Percentiles rank a stretch among this genome's conserved stretches.
Evolutionary conservation across 2,888 invertebrate genomes (phyloP).

Genomic region (Pterobdella sp.): DNA sequence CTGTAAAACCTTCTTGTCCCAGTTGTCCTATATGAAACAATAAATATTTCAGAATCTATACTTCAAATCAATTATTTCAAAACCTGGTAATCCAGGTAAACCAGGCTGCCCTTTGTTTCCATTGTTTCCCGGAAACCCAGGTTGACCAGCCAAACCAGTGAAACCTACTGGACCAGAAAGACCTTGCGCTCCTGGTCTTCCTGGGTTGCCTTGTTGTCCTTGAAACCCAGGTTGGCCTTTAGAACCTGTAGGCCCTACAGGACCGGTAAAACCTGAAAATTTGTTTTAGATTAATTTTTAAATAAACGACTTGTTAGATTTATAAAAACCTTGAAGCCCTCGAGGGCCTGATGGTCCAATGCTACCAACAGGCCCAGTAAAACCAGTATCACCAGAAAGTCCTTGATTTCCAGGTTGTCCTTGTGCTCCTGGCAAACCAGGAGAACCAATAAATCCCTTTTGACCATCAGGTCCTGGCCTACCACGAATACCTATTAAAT

Average conservation of each 20-base stretch:
- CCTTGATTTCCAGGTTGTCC: slow-evolving; percentile 47
- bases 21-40: not conserved
- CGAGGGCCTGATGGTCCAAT: slow-evolving; percentile 32
- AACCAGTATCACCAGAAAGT: slow-evolving; percentile 30
- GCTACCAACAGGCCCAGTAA: slow-evolving; percentile 30
- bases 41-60: not conserved
- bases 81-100: not conserved
- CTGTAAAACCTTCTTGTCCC: slow-evolving; percentile 29
- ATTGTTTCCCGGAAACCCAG: not conserved
- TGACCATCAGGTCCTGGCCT: slow-evolving; percentile 2
- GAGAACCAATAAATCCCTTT: slow-evolving; percentile 14
- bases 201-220: slow-evolving; percentile 25
- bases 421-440: slow-evolving; percentile 28
- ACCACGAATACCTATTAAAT: not conserved
- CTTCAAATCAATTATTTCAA: not conserved
- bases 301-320: not conserved
- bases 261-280: slow-evolving; percentile 12
- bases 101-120: slow-evolving; percentile 18
- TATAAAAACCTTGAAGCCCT: slow-evolving; percentile 21
- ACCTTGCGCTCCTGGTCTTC: slow-evolving; percentile 24
- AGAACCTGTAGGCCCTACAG: slow-evolving; percentile 23
- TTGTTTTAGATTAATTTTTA: not conserved
- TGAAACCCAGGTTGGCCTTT: slow-evolving; percentile 27
- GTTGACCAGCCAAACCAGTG: slow-evolving; percentile 14
- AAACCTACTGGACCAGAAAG: slow-evolving; percentile 12